These are phyloP conservation scores for Malurus cyaneus DNA, from an alignment of 2,113 vertebrate species.

Conservation along the genomic window DNA sequence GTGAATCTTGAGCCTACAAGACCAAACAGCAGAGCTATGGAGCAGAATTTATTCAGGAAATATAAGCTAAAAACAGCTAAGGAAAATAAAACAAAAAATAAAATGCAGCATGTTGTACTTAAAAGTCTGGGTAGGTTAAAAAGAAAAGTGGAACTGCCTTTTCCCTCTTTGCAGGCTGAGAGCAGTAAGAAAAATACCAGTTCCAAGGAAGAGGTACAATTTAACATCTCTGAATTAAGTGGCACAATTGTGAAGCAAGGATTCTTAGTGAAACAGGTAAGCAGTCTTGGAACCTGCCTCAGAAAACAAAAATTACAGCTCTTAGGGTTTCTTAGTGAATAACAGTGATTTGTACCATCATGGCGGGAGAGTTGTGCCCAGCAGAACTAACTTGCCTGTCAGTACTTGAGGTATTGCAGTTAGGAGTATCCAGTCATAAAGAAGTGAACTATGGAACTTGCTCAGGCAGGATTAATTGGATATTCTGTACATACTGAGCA, in stretches of 20 bases:
- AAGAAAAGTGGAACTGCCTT: neutral
- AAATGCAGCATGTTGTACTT: neutral
- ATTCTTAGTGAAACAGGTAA: conserved; percentile 92
- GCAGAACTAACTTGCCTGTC: neutral
- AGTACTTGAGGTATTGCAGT: neutral
- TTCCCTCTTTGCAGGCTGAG: conserved; percentile 77
- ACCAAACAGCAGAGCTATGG: neutral
- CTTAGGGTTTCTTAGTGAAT: neutral
- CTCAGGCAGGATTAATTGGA: neutral
- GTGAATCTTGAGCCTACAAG: neutral
- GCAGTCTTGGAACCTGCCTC: neutral
- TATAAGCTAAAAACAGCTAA: neutral
- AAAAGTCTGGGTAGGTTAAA: neutral
- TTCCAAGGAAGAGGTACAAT: conserved; percentile 80
- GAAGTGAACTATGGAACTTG: neutral
- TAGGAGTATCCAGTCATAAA: neutral
- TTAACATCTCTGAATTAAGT: conserved; percentile 84
- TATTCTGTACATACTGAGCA: neutral
- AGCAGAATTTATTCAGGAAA: neutral
- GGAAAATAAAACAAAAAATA: neutral
- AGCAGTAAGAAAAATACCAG: conserved; percentile 80
- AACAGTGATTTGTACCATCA: neutral
- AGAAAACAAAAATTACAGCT: neutral
- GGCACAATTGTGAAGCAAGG: conserved; percentile 89
- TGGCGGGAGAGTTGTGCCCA: neutral